Evolutionary conservation across 2,797 vertebrate species (phyloP).

Genomic region (Melanotaenia boesemani): DNA sequence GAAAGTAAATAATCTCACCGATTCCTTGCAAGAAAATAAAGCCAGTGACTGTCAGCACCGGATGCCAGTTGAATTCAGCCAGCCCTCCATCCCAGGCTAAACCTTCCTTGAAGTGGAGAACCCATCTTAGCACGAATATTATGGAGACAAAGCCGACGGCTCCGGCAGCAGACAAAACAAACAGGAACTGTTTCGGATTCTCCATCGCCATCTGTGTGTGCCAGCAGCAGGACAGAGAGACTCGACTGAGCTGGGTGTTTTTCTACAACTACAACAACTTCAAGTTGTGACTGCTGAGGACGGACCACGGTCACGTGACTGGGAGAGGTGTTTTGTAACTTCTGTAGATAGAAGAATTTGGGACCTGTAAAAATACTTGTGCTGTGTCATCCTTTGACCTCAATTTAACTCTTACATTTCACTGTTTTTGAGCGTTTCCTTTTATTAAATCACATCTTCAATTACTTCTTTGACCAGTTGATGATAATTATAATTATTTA

Average conservation of each 20-base stretch:
- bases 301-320: constrained; percentile 43
- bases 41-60: constrained; percentile 86
- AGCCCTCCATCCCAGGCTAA: constrained; percentile 89
- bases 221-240: neutral
- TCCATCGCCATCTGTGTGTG: constrained; percentile 80
- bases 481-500: neutral
- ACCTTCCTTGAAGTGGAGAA: constrained; percentile 86
- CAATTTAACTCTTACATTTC: neutral
- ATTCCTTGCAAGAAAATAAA: constrained; percentile 92
- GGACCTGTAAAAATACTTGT: neutral
- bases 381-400: constrained; percentile 22
- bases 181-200: constrained; percentile 79
- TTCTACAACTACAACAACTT: neutral
- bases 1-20: constrained; percentile 78
- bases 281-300: neutral
- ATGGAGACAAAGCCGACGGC: constrained; percentile 77
- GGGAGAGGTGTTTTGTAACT: constrained; percentile 48
- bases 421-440: no score
- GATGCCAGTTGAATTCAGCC: constrained; percentile 96
- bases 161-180: constrained; percentile 76
- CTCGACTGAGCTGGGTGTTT: neutral
- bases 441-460: neutral
- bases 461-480: neutral
- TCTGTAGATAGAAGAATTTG: neutral
- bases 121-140: constrained; percentile 88